These are phyloP conservation scores for Hippocampus comes DNA, from an alignment of 2,113 vertebrate species.

Conservation along the genomic window DNA sequence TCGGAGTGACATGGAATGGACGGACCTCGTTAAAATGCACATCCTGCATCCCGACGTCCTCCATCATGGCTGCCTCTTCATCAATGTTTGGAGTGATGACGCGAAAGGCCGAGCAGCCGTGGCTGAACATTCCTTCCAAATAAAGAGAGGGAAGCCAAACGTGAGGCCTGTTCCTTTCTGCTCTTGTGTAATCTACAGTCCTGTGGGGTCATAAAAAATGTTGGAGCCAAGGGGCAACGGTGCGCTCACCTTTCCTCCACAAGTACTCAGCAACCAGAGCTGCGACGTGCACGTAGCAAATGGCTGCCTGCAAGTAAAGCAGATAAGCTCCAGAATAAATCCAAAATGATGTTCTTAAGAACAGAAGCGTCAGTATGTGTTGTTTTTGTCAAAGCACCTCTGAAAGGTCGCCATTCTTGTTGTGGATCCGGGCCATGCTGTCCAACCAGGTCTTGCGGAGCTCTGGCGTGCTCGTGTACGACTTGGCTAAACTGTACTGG, in stretches of 20 bases:
- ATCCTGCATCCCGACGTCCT: conserved; percentile 98
- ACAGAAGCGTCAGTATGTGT: not conserved
- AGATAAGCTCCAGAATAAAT: not conserved
- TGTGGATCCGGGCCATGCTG: conserved; percentile 97
- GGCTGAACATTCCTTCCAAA: conserved; percentile 85
- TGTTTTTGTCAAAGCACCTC: conserved; percentile 71
- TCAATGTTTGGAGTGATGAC: conserved; percentile 96
- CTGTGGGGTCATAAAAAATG: conserved; percentile 10
- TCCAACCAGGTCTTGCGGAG: conserved; percentile 97
- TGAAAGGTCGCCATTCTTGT: conserved; percentile 94
- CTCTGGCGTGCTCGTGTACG: conserved; percentile 95
- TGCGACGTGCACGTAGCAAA: conserved; percentile 96
- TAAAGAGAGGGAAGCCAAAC: not conserved
- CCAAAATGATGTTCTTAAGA: not conserved
- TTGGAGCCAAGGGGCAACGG: not conserved
- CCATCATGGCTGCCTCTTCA: conserved; percentile 98
- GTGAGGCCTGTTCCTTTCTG: not conserved
- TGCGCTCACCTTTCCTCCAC: conserved; percentile 86
- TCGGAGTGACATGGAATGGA: not conserved
- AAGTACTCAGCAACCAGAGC: conserved; percentile 96
- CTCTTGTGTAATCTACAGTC: not conserved
- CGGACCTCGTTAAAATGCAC: conserved; percentile 95
- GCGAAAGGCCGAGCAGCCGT: conserved; percentile 90
- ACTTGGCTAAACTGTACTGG: conserved; percentile 97
- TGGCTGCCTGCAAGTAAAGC: conserved; percentile 81